These are phyloP conservation scores for Antedon bifida DNA, from an alignment of 35 echinoderm and acorn worm genomes.

Conservation along the genomic window DNA sequence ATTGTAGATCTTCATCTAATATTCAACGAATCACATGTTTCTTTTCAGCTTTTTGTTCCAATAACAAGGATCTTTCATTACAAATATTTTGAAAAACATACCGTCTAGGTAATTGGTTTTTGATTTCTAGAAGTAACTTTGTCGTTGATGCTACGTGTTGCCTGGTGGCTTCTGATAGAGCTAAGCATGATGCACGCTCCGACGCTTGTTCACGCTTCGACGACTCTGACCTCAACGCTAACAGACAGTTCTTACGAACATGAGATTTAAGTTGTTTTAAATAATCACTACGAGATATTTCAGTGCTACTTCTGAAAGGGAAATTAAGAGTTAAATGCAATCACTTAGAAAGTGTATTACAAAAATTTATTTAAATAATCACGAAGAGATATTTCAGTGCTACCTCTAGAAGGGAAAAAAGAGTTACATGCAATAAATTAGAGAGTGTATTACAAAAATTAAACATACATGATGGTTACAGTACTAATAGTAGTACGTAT, in stretches of 20 bases:
- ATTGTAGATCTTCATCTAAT: too few relatives aligned
- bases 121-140: not conserved
- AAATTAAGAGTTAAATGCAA: not conserved
- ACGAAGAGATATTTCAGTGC: too few relatives aligned
- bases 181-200: not conserved
- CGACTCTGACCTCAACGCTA: not conserved
- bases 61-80: too few relatives aligned
- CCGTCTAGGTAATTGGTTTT: constrained; percentile 11
- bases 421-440: too few relatives aligned
- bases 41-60: too few relatives aligned
- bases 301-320: not conserved
- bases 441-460: too few relatives aligned
- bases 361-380: too few relatives aligned
- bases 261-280: not conserved
- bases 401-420: too few relatives aligned
- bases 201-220: not conserved
- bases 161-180: not conserved
- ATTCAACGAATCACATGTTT: too few relatives aligned
- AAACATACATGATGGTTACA: too few relatives aligned
- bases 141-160: not conserved
- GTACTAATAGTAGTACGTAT: too few relatives aligned
- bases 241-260: not conserved
- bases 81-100: not conserved
- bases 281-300: not conserved
- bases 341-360: too few relatives aligned